Percentiles rank a stretch among this genome's conserved stretches.
Evolutionary conservation across 2,888 invertebrate genomes (phyloP).

Genomic region (Drosophila fungiperda): DNA sequence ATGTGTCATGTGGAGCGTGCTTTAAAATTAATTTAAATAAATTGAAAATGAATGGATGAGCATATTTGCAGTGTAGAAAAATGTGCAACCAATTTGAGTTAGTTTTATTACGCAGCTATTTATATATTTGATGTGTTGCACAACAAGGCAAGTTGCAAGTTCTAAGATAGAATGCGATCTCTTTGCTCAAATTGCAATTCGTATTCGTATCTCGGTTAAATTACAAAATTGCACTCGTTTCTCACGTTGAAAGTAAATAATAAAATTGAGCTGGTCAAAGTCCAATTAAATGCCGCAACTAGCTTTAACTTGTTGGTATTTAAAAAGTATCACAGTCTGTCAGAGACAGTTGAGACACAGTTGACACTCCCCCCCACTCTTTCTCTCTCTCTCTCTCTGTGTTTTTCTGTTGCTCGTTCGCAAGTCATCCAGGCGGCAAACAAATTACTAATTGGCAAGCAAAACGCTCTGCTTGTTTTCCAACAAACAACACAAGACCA

Average conservation of each 20-base stretch:
- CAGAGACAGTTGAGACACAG: conserved; percentile 30
- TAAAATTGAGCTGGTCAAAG: conserved; percentile 1
- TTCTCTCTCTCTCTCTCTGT: neutral
- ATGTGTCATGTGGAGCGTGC: conserved; percentile 50
- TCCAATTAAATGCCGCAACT: conserved; percentile 8
- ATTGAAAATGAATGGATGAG: conserved; percentile 58
- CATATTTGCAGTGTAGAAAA: conserved; percentile 17
- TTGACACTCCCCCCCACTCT: neutral
- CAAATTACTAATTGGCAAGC: conserved; percentile 79
- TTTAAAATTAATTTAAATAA: conserved; percentile 69
- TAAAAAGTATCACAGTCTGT: conserved; percentile 47
- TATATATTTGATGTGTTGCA: neutral
- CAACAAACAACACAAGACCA: conserved; percentile 64
- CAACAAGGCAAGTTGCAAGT: conserved; percentile 2
- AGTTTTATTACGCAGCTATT: conserved; percentile 12
- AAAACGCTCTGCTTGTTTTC: conserved; percentile 78
- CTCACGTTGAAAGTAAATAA: conserved; percentile 4
- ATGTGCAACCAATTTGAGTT: conserved; percentile 22
- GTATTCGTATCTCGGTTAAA: no score
- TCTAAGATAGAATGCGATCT: neutral
- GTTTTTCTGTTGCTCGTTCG: conserved; percentile 6
- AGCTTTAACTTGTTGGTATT: conserved; percentile 18
- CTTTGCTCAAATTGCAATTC: neutral
- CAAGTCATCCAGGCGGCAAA: conserved; percentile 61
- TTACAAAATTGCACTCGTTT: neutral